Conservation (phyloP, 2,113 vertebrate species). For the rat (Rattus norvegicus) region GRCr8 NC_086023.1:59406501-59407000, state of each 20-base stretch:
- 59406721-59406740: not conserved
- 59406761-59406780: not conserved
- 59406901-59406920: not conserved
- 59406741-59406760: not conserved
- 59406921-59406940: not conserved
- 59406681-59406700: not conserved
- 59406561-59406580: conserved; percentile 42
- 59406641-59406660: not conserved
- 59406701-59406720: not conserved
- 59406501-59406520: conserved; percentile 31
- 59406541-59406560: conserved; percentile 5
- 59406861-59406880: not conserved
- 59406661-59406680: conserved; percentile 8
- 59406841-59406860: not conserved
- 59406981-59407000: conserved; percentile 2
- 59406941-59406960: not conserved
- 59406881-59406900: not conserved
- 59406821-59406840: not conserved
- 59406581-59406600: conserved; percentile 31
- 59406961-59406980: not conserved
- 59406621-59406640: conserved; percentile 16
- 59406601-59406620: conserved; percentile 14
- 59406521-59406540: not conserved
- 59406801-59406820: not conserved
- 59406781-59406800: not conserved